Evolutionary conservation across 1,140 invertebrate species (phyloP), one percentile per base, ranked within the genome.

Genomic region (Drosophila ohnishii): DNA sequence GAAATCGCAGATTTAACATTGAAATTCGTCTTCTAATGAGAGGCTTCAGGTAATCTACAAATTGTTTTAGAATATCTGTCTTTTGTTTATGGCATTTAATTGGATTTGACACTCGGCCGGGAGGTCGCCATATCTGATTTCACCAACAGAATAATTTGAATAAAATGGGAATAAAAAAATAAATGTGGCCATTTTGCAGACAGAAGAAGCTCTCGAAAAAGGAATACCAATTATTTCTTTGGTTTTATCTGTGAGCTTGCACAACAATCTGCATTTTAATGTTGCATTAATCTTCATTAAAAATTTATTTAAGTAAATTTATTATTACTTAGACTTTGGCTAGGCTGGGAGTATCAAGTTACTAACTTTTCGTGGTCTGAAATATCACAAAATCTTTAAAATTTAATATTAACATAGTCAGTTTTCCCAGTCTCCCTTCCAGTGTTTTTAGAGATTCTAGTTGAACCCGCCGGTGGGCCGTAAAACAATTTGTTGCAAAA

Each of bases 401-500:
- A 22, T 35, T 35, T 5, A 22, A 53, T 14, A 22, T 37, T 37
- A 30, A 30, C 11, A 11, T 30, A 16, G 28, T 30, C 25, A 5
- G 25, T 6, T 28, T 5, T 28, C 5, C 25, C 25, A 28, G 25
- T 28, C 8, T 30, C 0, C 0, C 5, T 22, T 19, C 16, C 28
- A 2, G 32, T 0, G 16, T 16, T 50, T 71, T 40, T 37, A 34
- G 50, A 66, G 28, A 53, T 30, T 65, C 42, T 32, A 45, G 40
- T 16, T 10, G 4, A 22, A 47, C 25, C 32, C 32, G 19, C 30
- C 45, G 37, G 25, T 11, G 32, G 55, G 65, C 73, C 74, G 51
- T 88, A 64, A 88, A 89, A 80, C 73, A 89, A 89, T 89, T 88
- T 88, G 84, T 88, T 88, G 84, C 84, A 88, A 75, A 75, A 66